These are phyloP conservation scores for Urocynchramus pylzowi DNA, from an alignment of 2,113 vertebrate species.

Conservation along the genomic window DNA sequence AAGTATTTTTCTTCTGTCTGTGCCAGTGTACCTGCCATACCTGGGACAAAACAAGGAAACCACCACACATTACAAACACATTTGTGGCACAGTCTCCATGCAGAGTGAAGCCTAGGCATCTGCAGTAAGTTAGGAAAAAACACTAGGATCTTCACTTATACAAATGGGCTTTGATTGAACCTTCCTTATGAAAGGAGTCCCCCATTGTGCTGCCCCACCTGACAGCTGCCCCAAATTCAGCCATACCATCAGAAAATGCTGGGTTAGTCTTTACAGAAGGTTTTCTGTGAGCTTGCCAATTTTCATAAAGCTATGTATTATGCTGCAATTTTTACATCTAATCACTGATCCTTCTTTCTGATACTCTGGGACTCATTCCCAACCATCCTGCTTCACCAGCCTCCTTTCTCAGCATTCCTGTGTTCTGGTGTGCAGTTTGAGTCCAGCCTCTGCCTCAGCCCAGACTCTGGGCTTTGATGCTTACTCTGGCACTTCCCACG, in stretches of 20 bases:
- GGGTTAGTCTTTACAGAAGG: fast-evolving
- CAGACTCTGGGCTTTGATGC: background rate
- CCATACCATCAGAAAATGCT: background rate
- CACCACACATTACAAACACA: background rate
- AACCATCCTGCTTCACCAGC: background rate
- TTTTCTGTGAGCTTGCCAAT: background rate
- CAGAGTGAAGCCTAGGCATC: background rate
- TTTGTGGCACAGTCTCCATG: background rate
- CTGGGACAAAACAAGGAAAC: fast-evolving
- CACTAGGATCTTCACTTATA: background rate
- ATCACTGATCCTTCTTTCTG: background rate
- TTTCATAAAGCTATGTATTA: background rate
- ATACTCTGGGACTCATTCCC: background rate
- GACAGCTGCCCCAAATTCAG: background rate
- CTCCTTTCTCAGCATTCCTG: background rate
- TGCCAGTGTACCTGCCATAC: background rate
- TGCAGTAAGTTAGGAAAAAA: background rate
- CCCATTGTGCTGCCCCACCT: background rate
- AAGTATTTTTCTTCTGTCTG: background rate
- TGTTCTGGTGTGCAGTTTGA: fast-evolving
- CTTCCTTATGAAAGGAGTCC: background rate
- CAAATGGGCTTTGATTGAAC: background rate
- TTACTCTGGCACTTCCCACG: background rate
- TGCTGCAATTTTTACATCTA: background rate
- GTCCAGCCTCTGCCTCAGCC: background rate